Evolutionary conservation across 2,888 invertebrate genomes (phyloP).

Genomic region (Empis stercorea): DNA sequence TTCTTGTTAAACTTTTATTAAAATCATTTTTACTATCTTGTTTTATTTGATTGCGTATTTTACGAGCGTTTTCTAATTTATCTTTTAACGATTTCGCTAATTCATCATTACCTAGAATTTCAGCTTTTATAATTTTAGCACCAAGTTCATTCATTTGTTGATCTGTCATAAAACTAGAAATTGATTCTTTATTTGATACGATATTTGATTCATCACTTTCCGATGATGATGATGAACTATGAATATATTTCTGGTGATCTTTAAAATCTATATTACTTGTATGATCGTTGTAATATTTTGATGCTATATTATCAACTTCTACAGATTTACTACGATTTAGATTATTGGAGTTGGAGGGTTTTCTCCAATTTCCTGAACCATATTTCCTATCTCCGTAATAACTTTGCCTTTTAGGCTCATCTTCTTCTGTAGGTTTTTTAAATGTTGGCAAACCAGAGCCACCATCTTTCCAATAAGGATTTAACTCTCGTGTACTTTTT

Average conservation of each 20-base stretch:
- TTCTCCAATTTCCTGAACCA: slow-evolving; percentile 17
- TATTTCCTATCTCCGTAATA: background rate
- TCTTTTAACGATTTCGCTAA: slow-evolving; percentile 56
- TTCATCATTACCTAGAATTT: slow-evolving; percentile 73
- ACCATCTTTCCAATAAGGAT: slow-evolving; percentile 86
- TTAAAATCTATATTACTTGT: too few species aligned
- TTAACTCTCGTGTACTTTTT: slow-evolving; percentile 63
- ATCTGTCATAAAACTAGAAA: slow-evolving; percentile 45
- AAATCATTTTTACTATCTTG: slow-evolving; percentile 12
- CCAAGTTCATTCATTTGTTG: slow-evolving; percentile 82
- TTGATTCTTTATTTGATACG: background rate
- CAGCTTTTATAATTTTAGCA: slow-evolving; percentile 85
- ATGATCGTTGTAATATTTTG: background rate
- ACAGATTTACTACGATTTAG: background rate
- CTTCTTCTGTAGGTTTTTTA: slow-evolving; percentile 33
- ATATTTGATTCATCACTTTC: background rate
- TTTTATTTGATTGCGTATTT: slow-evolving; percentile 23
- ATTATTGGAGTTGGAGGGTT: background rate
- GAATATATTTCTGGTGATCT: background rate
- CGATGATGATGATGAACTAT: slow-evolving; percentile 7
- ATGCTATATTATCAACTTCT: background rate
- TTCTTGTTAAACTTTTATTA: slow-evolving; percentile 5
- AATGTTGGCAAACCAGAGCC: slow-evolving; percentile 66
- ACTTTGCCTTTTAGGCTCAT: slow-evolving; percentile 9
- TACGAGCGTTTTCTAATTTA: slow-evolving; percentile 59